phyloP scores from a whole-genome alignment of 2,797 vertebrate genomes.

The Peromyscus attwateri region DNA sequence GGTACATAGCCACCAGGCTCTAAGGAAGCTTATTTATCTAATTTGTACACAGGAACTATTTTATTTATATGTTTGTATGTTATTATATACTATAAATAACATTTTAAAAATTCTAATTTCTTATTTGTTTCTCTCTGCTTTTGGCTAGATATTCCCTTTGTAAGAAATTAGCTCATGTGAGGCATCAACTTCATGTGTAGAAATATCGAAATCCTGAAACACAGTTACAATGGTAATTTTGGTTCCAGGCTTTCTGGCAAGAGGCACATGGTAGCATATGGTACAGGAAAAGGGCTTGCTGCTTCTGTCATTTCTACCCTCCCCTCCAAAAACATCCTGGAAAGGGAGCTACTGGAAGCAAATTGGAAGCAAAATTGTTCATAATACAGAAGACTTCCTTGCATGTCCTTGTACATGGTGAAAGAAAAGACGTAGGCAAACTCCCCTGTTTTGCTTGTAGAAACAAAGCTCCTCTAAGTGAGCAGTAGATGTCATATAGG shows the following conservation, averaged over 20 bases:
- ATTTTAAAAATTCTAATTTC: background rate
- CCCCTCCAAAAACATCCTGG: constrained; percentile 70
- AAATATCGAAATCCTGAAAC: background rate
- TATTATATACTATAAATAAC: background rate
- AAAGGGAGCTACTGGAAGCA: background rate
- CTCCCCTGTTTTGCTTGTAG: background rate
- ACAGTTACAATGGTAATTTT: background rate
- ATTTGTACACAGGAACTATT: background rate
- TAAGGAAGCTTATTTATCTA: background rate
- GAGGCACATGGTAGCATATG: constrained; percentile 52
- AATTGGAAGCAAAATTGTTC: background rate
- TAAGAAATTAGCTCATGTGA: background rate
- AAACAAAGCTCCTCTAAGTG: background rate
- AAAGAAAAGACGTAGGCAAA: background rate
- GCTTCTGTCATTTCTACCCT: constrained; percentile 66
- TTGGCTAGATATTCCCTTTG: constrained; percentile 18
- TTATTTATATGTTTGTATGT: background rate
- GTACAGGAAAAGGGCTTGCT: constrained; percentile 46
- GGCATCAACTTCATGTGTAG: background rate
- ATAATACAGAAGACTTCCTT: constrained; percentile 12
- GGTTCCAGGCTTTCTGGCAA: constrained; percentile 75
- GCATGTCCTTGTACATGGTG: background rate
- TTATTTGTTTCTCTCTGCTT: background rate
- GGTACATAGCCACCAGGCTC: background rate
- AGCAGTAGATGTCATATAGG: background rate